Evolutionary conservation across 2,888 invertebrate species (phyloP), one percentile per base, ranked within the genome.

Genomic region (Leptodirus hochenwartii): DNA sequence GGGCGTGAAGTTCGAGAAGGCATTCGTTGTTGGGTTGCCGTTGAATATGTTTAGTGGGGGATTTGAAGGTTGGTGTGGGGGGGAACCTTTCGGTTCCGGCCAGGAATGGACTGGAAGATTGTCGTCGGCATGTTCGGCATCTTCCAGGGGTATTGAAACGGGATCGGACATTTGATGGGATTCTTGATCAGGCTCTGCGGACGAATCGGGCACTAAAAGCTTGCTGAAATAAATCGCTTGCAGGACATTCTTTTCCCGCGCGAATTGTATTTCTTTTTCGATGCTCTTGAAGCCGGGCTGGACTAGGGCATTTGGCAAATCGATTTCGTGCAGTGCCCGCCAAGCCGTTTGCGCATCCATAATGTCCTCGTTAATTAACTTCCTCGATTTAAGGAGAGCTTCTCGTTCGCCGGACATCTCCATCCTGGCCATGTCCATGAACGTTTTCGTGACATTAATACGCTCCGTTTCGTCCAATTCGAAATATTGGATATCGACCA

Each of bases 381-480:
- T 81, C 33, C 84, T 64, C 9, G 71, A 71, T 52, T 77, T 70
- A 43, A 75, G 69, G 48, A 85, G 64, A n/a, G 78, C 74, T 47
- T 82, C 79, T 30, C 82, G 68, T 59, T 95, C 95, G 43, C 77
- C 65, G 35, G 70, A 68, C 45, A 81, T 75, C 50, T 95, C 95
- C 61, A 85, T 71, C 50, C 81, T 72, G 49, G 85, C 85, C 79
- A 88, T 79, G 46, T 90, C 88, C 17, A 74, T 78, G 55, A 93
- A 93, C 17, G 69, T 80, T 55, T 77, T 85, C 3, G 77, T 88
- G 2, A 95, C 93, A 57, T 95, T 95, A 2, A 90, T 85, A 47
- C 95, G 68, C 58, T 96, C 95, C 10, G 81, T 90, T 57, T 91
- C 93, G 54, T 95, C 93, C 41, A 93, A 58, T 53, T 93, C 93